A percentile compares a stretch with the other conserved stretches of the same genome.
These are phyloP conservation scores for Rhynchomys soricoides DNA, from an alignment of 2,113 vertebrate species.

Conservation along the genomic window DNA sequence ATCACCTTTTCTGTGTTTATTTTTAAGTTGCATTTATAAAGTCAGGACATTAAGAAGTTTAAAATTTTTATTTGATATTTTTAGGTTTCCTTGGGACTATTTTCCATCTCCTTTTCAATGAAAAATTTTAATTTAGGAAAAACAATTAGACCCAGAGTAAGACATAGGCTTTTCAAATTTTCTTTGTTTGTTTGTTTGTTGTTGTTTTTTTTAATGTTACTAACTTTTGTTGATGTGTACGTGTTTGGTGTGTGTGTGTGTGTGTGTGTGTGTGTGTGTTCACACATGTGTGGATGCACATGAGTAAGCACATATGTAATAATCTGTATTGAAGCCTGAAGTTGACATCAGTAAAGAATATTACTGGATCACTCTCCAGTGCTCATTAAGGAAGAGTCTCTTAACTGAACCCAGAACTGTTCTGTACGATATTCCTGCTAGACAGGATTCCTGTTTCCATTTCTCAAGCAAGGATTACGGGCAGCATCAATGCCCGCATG, in stretches of 20 bases:
- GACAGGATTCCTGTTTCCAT: background rate
- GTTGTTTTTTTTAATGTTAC: background rate
- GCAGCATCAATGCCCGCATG: background rate
- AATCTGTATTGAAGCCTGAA: background rate
- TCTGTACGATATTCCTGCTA: too few species aligned
- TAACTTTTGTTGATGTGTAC: background rate
- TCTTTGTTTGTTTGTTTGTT: too few species aligned
- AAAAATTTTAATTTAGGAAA: conserved; percentile 31
- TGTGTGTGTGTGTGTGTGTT: background rate
- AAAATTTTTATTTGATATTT: conserved; percentile 7
- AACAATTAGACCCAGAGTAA: background rate
- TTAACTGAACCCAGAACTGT: background rate
- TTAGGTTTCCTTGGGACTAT: background rate
- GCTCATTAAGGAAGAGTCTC: too few species aligned
- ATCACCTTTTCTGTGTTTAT: background rate
- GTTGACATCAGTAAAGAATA: background rate
- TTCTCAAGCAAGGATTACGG: background rate
- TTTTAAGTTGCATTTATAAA: conserved; percentile 27
- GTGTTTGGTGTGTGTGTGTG: too few species aligned
- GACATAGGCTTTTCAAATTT: background rate
- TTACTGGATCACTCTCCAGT: background rate
- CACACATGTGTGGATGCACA: too few species aligned
- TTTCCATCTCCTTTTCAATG: background rate
- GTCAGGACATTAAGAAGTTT: background rate
- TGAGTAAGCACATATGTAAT: background rate